Base-by-base conservation (phyloP, 2,113 vertebrate genomes). In the Spheniscus mendiculus region DNA sequence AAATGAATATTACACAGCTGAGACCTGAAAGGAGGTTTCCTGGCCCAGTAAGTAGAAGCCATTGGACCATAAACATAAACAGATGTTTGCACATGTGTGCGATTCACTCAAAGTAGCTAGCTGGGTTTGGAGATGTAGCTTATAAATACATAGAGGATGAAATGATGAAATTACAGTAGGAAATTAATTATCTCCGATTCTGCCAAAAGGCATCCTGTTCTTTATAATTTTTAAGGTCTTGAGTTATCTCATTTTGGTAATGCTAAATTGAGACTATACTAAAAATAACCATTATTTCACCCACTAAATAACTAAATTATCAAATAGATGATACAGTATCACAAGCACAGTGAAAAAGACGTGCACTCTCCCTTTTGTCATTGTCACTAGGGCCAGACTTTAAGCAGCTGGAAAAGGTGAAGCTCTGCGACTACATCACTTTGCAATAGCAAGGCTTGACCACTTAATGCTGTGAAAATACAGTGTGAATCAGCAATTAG, bases 11-110 rank as follows among this genome's bases (percentile, higher is more conserved):
- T 72, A 63, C 42, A 42, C 83, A 91, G 71, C 66, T 80, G 86
- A 95, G 47, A 69, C 44, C 29, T 42, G 20, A 71, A 47, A 4
- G 0, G 49, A 89, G 23, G 26, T 69, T 81, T 92, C 47, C 52
- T 61, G 62, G 55, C 36, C 55, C 47, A 36, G 29, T 82, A 65
- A 93, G 56, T 52, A 89, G 88, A 72, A 94, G 19, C 32, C 49
- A 62, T 71, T 87, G 86, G 74, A 92, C 80, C 69, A 69, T 56
- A 82, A 94, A 67, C 7, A 74, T 26, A 89, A 93, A 71, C 30
- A 89, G 34, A 72, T 95, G 72, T 90, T 96, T 96, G 55, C 61
- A 91, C 34, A 61, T 55, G 71, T 91, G 73, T 85, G 59, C 81
- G 44, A 78, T 59, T 90, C 61, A 47, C 23, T 91, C 58, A 58